These are phyloP conservation scores for Sitophilus oryzae DNA, from an alignment of 1,140 invertebrate genomes.

Conservation along the genomic window DNA sequence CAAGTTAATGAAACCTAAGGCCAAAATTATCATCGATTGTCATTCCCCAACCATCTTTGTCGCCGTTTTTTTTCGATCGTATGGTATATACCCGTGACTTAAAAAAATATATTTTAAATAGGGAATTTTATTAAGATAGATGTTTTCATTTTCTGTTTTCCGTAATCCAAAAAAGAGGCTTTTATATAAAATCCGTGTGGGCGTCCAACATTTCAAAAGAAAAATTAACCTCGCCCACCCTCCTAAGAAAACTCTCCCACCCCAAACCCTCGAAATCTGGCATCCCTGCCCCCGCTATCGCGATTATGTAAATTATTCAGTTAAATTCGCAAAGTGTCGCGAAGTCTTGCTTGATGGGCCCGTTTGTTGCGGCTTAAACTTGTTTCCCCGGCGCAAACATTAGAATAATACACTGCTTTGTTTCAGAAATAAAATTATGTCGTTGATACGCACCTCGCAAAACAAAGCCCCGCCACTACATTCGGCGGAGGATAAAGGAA, in stretches of 20 bases:
- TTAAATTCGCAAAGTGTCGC: constrained; percentile 22
- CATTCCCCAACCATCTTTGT: too few species aligned
- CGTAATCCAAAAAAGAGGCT: neutral
- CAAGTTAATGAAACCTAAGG: too few species aligned
- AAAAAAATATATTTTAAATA: too few species aligned
- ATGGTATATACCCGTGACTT: too few species aligned
- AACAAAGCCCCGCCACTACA: neutral
- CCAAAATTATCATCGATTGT: too few species aligned
- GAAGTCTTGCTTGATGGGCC: constrained; percentile 16
- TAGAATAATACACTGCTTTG: constrained; percentile 19
- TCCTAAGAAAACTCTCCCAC: constrained; percentile 10
- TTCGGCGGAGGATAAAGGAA: neutral
- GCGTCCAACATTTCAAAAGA: neutral
- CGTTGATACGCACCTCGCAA: constrained; percentile 1
- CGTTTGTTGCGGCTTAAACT: constrained; percentile 20
- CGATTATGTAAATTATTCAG: constrained; percentile 24
- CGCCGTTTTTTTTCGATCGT: too few species aligned
- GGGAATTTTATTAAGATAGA: too few species aligned
- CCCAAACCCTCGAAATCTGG: constrained; percentile 14
- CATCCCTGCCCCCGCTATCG: constrained; percentile 4
- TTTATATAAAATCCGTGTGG: neutral
- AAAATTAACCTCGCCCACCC: neutral
- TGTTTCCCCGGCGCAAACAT: constrained; percentile 19
- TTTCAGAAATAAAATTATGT: constrained; percentile 18
- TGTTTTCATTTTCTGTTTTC: neutral